These are phyloP conservation scores for Psilopsiagon aymara DNA, from an alignment of 2,113 vertebrate species.

Conservation along the genomic window DNA sequence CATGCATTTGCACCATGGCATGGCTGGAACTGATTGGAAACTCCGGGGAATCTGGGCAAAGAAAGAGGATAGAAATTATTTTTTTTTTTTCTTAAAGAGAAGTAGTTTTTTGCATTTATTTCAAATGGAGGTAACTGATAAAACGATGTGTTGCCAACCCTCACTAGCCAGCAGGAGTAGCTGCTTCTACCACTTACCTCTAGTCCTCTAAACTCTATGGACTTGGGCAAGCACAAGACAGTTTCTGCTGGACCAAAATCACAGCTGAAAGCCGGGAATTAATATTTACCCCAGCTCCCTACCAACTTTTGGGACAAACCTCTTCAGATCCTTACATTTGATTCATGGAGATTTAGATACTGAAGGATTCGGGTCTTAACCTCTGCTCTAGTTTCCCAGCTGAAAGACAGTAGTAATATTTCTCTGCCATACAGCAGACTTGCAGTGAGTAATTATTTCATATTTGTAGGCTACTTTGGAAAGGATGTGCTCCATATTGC, in stretches of 20 bases:
- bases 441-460: constrained; percentile 41
- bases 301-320: background rate
- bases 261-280: background rate
- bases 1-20: background rate
- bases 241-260: background rate
- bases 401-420: constrained; percentile 36
- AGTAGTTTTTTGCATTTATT: background rate
- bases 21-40: background rate
- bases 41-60: background rate
- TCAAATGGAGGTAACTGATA: background rate
- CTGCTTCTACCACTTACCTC: background rate
- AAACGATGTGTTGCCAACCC: background rate
- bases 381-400: constrained; percentile 29
- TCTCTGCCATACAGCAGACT: constrained; percentile 42
- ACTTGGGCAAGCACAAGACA: background rate
- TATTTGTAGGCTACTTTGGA: constrained; percentile 39
- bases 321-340: background rate
- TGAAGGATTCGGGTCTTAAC: constrained; percentile 10
- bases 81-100: background rate
- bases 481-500: constrained; percentile 31
- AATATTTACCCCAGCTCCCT: background rate
- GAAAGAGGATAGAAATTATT: background rate
- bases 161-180: background rate
- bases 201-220: background rate
- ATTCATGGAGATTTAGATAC: background rate